phyloP scores from a whole-genome alignment of 2,113 vertebrate genomes.

The Eulacestoma nigropectus region DNA sequence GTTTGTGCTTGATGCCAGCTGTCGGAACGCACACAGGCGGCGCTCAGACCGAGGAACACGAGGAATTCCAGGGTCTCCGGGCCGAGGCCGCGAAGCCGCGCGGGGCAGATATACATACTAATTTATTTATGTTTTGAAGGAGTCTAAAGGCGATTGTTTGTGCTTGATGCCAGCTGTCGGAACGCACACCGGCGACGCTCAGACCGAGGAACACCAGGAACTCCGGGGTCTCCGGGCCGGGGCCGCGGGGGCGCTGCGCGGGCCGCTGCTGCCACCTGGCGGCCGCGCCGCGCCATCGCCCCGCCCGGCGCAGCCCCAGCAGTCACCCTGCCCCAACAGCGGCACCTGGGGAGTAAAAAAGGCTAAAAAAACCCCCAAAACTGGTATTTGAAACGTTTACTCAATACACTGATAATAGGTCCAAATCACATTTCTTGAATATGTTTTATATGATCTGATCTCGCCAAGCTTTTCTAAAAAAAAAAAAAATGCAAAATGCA shows the following conservation, averaged over 20 bases:
- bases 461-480: background rate
- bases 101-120: fast-evolving
- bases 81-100: too few relatives aligned
- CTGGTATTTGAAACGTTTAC: background rate
- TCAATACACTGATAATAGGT: fast-evolving
- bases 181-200: too few relatives aligned
- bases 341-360: fast-evolving
- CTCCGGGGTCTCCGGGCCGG: too few relatives aligned
- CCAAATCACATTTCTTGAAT: background rate
- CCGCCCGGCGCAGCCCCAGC: background rate
- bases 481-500: too few relatives aligned
- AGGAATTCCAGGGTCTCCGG: background rate
- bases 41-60: fast-evolving
- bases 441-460: background rate
- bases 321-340: fast-evolving
- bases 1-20: fast-evolving
- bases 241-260: background rate
- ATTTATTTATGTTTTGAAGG: background rate
- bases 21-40: fast-evolving
- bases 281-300: background rate
- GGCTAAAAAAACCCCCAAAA: too few relatives aligned
- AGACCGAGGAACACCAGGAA: fast-evolving
- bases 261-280: background rate
- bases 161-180: fast-evolving
- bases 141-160: fast-evolving